Conservation (phyloP, 2,797 vertebrate genomes). For the Pyrocephalus nanus region DNA sequence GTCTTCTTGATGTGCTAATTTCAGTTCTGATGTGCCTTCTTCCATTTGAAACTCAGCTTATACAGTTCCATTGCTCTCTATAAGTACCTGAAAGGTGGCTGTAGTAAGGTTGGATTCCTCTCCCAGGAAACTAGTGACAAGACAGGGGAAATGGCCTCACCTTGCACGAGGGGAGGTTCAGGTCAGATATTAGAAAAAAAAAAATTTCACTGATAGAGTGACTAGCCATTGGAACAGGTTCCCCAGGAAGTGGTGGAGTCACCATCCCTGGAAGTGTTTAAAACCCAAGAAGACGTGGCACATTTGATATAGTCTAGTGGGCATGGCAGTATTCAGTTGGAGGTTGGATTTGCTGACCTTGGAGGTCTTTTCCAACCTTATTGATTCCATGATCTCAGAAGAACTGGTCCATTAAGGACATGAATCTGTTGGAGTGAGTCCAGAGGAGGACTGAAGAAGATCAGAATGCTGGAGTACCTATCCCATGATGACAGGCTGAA, state of each 20-base stretch:
- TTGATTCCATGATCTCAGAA: not conserved
- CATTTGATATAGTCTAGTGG: not conserved
- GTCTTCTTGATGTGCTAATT: not conserved
- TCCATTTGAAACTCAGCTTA: not conserved
- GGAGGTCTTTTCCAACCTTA: not conserved
- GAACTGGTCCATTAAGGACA: not conserved
- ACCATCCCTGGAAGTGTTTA: not conserved
- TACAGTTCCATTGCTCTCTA: not conserved
- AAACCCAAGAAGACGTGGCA: rapidly evolving
- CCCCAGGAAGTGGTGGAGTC: not conserved
- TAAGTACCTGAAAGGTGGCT: not conserved
- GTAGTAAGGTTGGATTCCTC: not conserved
- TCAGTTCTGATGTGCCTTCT: not conserved
- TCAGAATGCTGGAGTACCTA: not conserved
- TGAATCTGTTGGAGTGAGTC: not conserved
- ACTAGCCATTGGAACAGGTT: not conserved
- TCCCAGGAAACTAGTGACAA: not conserved
- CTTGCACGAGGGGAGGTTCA: not conserved
- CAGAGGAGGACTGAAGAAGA: not conserved
- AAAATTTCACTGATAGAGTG: not conserved
- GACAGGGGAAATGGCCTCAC: not conserved
- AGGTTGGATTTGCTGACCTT: not conserved
- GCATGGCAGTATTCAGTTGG: not conserved
- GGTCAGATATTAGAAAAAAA: not conserved
- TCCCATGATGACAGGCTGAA: not conserved